These are phyloP conservation scores for Leptopilina myrica DNA, from an alignment of 2,888 invertebrate species.

Conservation along the genomic window DNA sequence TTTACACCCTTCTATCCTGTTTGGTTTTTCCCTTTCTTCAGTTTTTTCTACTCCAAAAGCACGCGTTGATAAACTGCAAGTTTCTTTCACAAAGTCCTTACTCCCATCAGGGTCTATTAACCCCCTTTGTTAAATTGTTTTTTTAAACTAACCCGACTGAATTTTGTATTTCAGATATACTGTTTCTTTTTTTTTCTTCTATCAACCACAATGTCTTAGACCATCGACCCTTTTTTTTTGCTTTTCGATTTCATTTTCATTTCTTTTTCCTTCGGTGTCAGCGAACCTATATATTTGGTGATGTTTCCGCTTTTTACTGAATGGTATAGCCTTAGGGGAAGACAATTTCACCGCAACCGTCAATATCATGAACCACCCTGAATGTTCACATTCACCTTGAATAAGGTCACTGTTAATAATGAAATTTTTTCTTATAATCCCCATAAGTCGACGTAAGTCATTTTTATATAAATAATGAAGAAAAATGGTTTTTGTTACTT, in stretches of 20 bases:
- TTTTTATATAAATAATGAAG: too few relatives aligned
- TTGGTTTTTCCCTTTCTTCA: too few relatives aligned
- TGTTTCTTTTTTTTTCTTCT: background rate
- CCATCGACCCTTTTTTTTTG: background rate
- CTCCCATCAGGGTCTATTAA: too few relatives aligned
- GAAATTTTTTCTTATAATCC: background rate
- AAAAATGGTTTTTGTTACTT: too few relatives aligned
- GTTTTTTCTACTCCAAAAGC: background rate
- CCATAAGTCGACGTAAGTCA: too few relatives aligned
- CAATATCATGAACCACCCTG: constrained; percentile 14
- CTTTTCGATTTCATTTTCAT: constrained; percentile 7
- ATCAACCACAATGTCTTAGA: background rate
- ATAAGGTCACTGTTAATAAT: constrained; percentile 13
- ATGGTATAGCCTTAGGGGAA: constrained; percentile 30
- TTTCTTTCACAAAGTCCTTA: too few relatives aligned
- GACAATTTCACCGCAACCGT: constrained; percentile 13
- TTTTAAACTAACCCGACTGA: too few relatives aligned
- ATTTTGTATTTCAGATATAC: background rate
- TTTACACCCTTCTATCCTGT: too few relatives aligned
- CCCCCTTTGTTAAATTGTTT: too few relatives aligned
- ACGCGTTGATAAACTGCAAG: background rate
- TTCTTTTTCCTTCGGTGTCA: constrained; percentile 11
- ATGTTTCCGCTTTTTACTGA: constrained; percentile 13
- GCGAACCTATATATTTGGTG: constrained; percentile 11
- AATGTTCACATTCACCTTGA: constrained; percentile 24